Evolutionary conservation across 2,888 invertebrate species (phyloP).

Genomic region (Palloptera scutellata): DNA sequence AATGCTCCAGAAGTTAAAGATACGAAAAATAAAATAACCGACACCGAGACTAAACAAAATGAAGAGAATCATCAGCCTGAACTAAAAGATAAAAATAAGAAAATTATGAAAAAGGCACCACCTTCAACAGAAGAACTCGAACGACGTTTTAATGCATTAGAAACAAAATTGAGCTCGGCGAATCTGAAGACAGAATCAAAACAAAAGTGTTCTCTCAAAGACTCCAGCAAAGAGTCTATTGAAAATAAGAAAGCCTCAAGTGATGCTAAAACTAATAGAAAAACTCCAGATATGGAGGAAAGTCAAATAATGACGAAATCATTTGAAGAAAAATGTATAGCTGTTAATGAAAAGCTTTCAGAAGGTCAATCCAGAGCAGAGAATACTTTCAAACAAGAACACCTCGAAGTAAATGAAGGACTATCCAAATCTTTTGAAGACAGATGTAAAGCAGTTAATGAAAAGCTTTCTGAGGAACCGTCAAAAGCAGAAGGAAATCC

Average conservation of each 20-base stretch:
- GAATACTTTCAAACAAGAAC: too few species aligned
- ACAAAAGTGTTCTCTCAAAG: not conserved
- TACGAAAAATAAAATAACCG: not conserved
- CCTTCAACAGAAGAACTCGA: conserved; percentile 57
- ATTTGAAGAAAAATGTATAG: conserved; percentile 42
- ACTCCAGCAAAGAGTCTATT: not conserved
- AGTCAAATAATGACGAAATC: conserved; percentile 32
- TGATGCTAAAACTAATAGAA: not conserved
- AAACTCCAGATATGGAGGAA: not conserved
- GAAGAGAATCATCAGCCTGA: not conserved
- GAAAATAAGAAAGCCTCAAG: not conserved
- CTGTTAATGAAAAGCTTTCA: conserved; percentile 29
- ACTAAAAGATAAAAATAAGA: not conserved
- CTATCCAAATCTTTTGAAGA: not conserved
- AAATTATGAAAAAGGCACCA: conserved; percentile 37
- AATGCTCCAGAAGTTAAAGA: not conserved
- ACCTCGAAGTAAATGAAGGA: conserved; percentile 11
- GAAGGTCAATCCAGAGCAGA: too few species aligned
- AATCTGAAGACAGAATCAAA: conserved; percentile 33
- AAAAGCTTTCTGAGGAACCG: conserved; percentile 5
- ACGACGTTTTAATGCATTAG: conserved; percentile 54
- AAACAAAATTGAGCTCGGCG: conserved; percentile 47
- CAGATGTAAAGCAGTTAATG: not conserved
- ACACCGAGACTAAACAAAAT: conserved; percentile 10
- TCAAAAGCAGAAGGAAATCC: not conserved